Evolutionary conservation across 2,113 vertebrate genomes (phyloP).

Genomic region (Atrichornis clamosus): DNA sequence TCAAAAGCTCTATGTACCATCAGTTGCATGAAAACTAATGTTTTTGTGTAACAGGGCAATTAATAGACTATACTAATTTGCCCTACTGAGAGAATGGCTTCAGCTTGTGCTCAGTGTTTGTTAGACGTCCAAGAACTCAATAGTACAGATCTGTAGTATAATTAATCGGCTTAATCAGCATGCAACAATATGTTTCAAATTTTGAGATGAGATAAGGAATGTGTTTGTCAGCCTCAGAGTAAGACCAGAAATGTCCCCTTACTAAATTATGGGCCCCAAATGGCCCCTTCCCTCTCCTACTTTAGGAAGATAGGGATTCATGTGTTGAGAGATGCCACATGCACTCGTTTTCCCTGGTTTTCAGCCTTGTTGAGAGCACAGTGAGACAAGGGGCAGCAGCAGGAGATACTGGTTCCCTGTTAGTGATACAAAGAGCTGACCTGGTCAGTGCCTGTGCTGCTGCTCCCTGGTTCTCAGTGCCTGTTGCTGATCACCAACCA

Average conservation of each 20-base stretch:
- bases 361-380: neutral
- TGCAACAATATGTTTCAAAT: neutral
- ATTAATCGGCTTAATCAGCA: neutral
- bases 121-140: neutral
- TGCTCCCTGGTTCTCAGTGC: rapidly evolving
- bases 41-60: neutral
- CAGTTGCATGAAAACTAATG: neutral
- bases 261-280: neutral
- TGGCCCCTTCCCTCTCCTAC: rapidly evolving
- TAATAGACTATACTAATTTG: neutral
- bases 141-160: neutral
- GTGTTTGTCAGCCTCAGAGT: neutral
- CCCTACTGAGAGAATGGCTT: neutral
- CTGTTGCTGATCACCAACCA: neutral
- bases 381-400: neutral
- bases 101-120: neutral
- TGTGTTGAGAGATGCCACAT: neutral
- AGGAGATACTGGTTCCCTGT: neutral
- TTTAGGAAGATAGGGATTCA: neutral
- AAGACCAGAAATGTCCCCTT: neutral
- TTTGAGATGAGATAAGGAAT: neutral
- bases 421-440: neutral
- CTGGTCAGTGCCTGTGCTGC: rapidly evolving
- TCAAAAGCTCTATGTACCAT: neutral
- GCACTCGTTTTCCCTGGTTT: neutral